Percentiles rank a stretch among this genome's conserved stretches.
Evolutionary conservation across 2,888 invertebrate genomes (phyloP).

Genomic region (Aphidius colemani): DNA sequence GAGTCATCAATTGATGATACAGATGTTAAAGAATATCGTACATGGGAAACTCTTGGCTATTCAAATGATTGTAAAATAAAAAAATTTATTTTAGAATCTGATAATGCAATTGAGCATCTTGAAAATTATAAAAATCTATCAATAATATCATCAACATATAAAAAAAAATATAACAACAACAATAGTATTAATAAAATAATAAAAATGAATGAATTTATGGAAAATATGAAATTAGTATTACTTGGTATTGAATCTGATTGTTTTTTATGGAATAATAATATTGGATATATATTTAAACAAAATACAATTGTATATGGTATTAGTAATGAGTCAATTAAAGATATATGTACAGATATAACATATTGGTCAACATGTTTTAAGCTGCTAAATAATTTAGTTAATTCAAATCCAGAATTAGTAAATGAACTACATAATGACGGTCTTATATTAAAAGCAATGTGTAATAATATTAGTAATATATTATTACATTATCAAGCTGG

Average conservation of each 20-base stretch:
- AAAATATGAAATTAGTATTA: conserved; percentile 48
- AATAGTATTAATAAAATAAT: not conserved
- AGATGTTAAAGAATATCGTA: conserved; percentile 36
- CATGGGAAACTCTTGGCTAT: conserved; percentile 54
- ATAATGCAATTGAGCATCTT: conserved; percentile 45
- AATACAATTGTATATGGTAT: conserved; percentile 44
- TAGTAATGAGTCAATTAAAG: conserved; percentile 42
- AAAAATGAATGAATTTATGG: conserved; percentile 42
- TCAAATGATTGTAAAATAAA: conserved; percentile 41
- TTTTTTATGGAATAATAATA: conserved; percentile 44
- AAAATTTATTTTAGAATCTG: conserved; percentile 46
- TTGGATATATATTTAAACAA: conserved; percentile 45
- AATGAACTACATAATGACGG: conserved; percentile 48
- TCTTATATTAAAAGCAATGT: conserved; percentile 55
- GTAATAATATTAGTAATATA: conserved; percentile 52
- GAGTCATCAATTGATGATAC: not conserved
- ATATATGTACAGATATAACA: conserved; percentile 43
- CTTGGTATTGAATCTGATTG: conserved; percentile 52
- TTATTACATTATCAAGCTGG: conserved; percentile 52
- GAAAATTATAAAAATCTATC: conserved; percentile 32
- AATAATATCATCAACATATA: not conserved
- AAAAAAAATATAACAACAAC: not conserved
- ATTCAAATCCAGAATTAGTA: conserved; percentile 37
- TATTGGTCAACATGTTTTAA: conserved; percentile 55
- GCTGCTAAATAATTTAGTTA: conserved; percentile 43